Evolutionary conservation across 2,888 invertebrate species (phyloP).

Genomic region (Bellardia pandia): DNA sequence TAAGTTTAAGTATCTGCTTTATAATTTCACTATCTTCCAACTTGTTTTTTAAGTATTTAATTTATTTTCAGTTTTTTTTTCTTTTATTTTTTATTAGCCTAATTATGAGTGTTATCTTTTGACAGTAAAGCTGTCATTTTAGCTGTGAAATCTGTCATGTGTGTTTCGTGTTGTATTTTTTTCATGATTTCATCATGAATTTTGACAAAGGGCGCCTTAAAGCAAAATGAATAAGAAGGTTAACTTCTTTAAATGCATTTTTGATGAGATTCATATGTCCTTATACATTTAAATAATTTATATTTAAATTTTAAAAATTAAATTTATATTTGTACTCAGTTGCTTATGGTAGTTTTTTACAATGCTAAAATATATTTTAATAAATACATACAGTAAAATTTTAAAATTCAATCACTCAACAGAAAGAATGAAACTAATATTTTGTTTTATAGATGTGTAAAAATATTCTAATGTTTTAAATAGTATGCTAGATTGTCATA

Average conservation of each 20-base stretch:
- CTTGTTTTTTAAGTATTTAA: background rate
- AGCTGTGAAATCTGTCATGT: constrained; percentile 57
- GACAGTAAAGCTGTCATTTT: constrained; percentile 57
- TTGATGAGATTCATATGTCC: background rate
- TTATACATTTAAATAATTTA: background rate
- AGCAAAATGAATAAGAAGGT: constrained; percentile 35
- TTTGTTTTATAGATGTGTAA: too few relatives aligned
- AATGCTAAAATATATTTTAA: too few relatives aligned
- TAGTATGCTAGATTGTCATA: too few relatives aligned
- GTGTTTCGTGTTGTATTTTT: background rate
- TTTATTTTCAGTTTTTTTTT: background rate
- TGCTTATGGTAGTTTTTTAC: too few relatives aligned
- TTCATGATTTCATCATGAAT: background rate
- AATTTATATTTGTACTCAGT: too few relatives aligned
- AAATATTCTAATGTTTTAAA: too few relatives aligned
- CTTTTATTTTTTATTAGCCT: constrained; percentile 4
- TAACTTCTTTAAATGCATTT: constrained; percentile 29
- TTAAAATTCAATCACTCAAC: too few relatives aligned
- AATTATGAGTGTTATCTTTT: constrained; percentile 50
- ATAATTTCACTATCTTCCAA: too few relatives aligned
- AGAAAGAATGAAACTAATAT: too few relatives aligned
- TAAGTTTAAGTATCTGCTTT: background rate
- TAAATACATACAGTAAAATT: too few relatives aligned
- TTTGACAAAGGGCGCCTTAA: constrained; percentile 28
- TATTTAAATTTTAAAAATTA: constrained; percentile 11